A percentile compares a stretch with the other conserved stretches of the same genome.
These are phyloP conservation scores for Margaritifera margaritifera DNA, from an alignment of 2,888 invertebrate genomes.

Conservation along the genomic window DNA sequence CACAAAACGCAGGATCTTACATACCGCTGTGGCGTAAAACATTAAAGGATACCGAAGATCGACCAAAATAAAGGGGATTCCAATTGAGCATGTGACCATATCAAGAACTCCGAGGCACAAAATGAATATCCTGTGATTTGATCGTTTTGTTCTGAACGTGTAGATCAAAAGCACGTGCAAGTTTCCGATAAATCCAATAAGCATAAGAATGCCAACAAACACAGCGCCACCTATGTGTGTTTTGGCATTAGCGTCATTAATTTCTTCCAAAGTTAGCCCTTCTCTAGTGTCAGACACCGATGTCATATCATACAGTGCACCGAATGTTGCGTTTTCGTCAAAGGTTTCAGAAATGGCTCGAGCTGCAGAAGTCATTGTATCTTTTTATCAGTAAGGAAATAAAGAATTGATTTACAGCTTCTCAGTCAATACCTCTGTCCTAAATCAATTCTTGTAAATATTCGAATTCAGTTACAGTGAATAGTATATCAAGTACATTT, in stretches of 20 bases:
- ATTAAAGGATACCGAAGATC: slow-evolving; percentile 32
- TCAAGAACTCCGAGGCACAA: slow-evolving; percentile 38
- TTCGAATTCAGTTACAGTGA: too few species aligned
- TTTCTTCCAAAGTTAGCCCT: slow-evolving; percentile 26
- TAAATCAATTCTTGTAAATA: too few species aligned
- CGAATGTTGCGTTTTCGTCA: too few species aligned
- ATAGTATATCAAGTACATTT: too few species aligned
- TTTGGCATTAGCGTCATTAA: slow-evolving; percentile 29
- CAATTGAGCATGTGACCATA: slow-evolving; percentile 33
- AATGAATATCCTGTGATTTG: slow-evolving; percentile 42
- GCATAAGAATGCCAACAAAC: slow-evolving; percentile 27
- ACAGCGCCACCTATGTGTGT: slow-evolving; percentile 36
- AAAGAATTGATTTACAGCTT: too few species aligned
- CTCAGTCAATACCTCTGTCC: too few species aligned
- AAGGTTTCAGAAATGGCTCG: too few species aligned
- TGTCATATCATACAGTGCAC: too few species aligned
- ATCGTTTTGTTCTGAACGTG: slow-evolving; percentile 26
- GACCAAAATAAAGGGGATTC: slow-evolving; percentile 36
- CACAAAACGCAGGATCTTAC: slow-evolving; percentile 39
- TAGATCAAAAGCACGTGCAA: slow-evolving; percentile 40
- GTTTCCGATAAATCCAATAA: slow-evolving; percentile 39
- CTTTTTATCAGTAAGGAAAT: too few species aligned
- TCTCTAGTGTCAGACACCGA: too few species aligned
- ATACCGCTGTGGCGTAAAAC: slow-evolving; percentile 30
- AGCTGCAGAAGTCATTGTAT: too few species aligned